Percentiles rank a stretch among this genome's conserved stretches.
phyloP scores from a whole-genome alignment of 2,113 vertebrate genomes.

The Dryoscopus gambensis region DNA sequence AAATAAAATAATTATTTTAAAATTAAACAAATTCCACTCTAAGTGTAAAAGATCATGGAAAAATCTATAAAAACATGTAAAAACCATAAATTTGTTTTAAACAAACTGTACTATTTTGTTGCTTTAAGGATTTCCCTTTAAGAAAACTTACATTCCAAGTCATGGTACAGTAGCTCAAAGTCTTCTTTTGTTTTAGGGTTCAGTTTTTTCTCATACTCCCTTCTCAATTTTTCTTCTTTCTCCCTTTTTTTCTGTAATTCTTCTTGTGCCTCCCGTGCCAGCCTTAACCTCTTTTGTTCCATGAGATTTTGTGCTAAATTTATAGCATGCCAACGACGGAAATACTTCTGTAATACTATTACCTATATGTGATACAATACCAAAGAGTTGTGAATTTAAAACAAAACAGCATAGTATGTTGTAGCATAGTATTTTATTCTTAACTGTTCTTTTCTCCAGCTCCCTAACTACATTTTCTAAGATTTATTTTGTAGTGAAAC shows the following conservation, averaged over 20 bases:
- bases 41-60: neutral
- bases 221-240: constrained; percentile 74
- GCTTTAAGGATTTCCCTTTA: neutral
- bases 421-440: neutral
- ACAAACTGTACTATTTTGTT: neutral
- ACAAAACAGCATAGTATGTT: neutral
- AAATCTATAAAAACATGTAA: neutral
- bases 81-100: neutral
- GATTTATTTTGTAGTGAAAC: neutral
- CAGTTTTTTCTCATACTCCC: constrained; percentile 76
- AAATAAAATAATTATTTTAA: neutral
- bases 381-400: neutral
- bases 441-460: neutral
- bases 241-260: constrained; percentile 69
- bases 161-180: constrained; percentile 85
- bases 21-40: neutral
- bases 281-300: constrained; percentile 59
- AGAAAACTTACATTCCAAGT: constrained; percentile 82
- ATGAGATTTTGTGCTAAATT: constrained; percentile 68
- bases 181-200: constrained; percentile 84
- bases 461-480: neutral
- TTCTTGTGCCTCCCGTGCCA: constrained; percentile 78
- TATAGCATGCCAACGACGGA: constrained; percentile 81
- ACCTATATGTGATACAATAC: constrained; percentile 69
- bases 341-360: constrained; percentile 80